Conservation (phyloP, 2,113 vertebrate genomes). For the Lipotes vexillifer region DNA sequence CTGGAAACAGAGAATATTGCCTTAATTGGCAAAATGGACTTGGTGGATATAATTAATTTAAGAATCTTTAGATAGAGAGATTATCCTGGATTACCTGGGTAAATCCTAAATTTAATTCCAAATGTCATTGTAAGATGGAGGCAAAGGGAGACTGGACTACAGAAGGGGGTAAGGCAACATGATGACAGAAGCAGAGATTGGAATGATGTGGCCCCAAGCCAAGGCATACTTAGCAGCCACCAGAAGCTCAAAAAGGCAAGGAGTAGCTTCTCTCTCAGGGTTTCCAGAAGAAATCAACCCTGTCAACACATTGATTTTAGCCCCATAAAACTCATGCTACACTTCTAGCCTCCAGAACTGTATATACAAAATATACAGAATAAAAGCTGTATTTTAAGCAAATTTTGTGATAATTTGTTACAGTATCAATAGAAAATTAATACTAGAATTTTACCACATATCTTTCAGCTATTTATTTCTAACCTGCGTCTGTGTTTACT, state of each 20-base stretch:
- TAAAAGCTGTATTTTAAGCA: background rate
- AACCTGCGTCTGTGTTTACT: background rate
- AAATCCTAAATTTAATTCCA: background rate
- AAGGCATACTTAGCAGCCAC: background rate
- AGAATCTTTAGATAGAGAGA: background rate
- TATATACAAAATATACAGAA: background rate
- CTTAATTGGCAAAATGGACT: background rate
- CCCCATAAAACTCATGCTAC: background rate
- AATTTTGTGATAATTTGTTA: background rate
- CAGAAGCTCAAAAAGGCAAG: background rate
- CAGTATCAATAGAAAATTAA: background rate
- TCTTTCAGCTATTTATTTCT: background rate
- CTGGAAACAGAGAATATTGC: background rate
- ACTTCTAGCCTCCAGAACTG: background rate
- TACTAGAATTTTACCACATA: background rate
- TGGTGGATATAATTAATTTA: background rate
- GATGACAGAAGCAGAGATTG: background rate
- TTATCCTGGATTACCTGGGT: background rate
- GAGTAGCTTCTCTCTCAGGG: no score
- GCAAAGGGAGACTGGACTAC: background rate
- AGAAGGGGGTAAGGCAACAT: background rate
- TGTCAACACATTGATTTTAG: background rate
- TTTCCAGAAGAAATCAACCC: background rate
- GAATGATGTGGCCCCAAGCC: background rate
- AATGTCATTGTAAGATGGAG: background rate